Conservation (phyloP, 2,113 vertebrate genomes). For the human (Homo sapiens) region GRCh38 chr15:65501001-65501500, state of each 20-base stretch:
- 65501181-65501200: neutral
- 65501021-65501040: too few relatives aligned
- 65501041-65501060: too few relatives aligned
- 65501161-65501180: too few relatives aligned
- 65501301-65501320: neutral
- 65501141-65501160: too few relatives aligned
- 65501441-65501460: neutral
- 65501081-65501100: too few relatives aligned
- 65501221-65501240: neutral
- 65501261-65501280: conserved; percentile 4
- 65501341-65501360: neutral
- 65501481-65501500: neutral
- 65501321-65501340: neutral
- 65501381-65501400: neutral
- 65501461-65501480: neutral
- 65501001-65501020: too few relatives aligned
- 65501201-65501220: neutral
- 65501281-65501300: neutral
- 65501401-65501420: neutral
- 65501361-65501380: neutral
- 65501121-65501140: neutral
- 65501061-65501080: too few relatives aligned
- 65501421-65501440: neutral
- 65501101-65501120: too few relatives aligned
- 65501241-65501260: conserved; percentile 4